Percentiles rank a stretch among this genome's conserved stretches.
Conservation (phyloP, 2,797 vertebrate genomes). For the Anomalospiza imberbis region DNA sequence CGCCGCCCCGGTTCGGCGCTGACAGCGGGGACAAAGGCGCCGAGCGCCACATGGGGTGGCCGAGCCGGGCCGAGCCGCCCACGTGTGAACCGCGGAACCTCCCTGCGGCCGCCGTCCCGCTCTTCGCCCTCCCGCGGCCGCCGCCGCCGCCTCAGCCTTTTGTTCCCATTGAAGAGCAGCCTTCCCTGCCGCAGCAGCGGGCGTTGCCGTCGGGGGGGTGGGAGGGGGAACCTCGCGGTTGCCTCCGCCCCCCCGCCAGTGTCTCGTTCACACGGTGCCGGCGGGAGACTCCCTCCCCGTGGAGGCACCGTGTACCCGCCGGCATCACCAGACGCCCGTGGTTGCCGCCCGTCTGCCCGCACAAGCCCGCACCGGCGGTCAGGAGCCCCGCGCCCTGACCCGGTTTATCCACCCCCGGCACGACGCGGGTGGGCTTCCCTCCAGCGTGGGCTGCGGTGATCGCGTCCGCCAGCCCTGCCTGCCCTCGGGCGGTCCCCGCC, state of each 20-base stretch:
- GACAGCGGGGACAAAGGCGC: neutral
- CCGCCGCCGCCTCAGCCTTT: neutral
- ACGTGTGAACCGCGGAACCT: neutral
- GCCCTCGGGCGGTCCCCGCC: neutral
- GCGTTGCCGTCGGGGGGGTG: neutral
- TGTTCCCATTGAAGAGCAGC: neutral
- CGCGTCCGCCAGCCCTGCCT: neutral
- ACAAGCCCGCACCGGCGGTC: neutral
- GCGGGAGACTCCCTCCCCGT: neutral
- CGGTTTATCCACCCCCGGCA: neutral
- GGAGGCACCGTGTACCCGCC: neutral
- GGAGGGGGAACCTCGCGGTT: neutral
- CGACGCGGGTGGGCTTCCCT: neutral
- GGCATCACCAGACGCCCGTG: neutral
- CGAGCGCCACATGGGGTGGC: neutral
- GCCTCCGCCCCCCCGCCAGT: neutral
- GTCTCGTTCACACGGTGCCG: neutral
- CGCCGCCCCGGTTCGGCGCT: neutral
- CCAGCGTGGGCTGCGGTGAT: neutral
- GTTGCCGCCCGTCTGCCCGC: neutral
- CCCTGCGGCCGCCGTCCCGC: neutral
- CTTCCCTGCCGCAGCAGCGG: neutral
- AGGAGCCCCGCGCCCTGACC: neutral
- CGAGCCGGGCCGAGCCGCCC: neutral
- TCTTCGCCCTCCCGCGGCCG: neutral